Evolutionary conservation across 1,140 invertebrate genomes (phyloP).

Genomic region (Drosophila arizonae): DNA sequence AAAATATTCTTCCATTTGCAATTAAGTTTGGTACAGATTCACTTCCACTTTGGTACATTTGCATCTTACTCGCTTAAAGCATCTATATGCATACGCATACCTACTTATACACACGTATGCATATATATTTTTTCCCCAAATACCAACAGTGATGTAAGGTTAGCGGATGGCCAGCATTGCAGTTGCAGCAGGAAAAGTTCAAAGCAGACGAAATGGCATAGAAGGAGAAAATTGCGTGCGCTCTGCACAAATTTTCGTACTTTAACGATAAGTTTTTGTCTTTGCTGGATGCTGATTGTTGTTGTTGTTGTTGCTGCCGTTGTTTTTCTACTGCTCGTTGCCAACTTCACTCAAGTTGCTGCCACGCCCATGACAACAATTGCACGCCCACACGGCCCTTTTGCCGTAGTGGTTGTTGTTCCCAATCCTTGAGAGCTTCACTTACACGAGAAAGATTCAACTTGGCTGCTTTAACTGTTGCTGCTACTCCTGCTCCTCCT

Average conservation of each 20-base stretch:
- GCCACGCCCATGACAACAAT: conserved; percentile 66
- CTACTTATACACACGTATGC: no score
- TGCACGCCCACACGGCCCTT: conserved; percentile 30
- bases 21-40: no score
- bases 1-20: no score
- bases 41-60: no score
- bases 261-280: conserved; percentile 59
- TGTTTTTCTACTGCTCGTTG: conserved; percentile 30
- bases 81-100: no score
- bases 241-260: conserved; percentile 38
- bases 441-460: conserved; percentile 17
- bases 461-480: conserved; percentile 38
- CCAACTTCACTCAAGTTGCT: conserved; percentile 77
- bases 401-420: no score
- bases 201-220: conserved; percentile 57
- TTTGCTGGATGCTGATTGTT: conserved; percentile 17
- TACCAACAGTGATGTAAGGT: conserved; percentile 1
- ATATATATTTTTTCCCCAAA: not conserved
- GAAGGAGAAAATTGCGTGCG: conserved; percentile 45
- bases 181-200: conserved; percentile 28
- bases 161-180: not conserved
- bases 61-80: no score
- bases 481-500: conserved; percentile 36
- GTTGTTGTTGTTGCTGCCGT: conserved; percentile 38
- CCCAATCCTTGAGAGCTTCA: conserved; percentile 28